These are phyloP conservation scores for Actinemys pallida DNA, from an alignment of 2,113 vertebrate genomes.

Conservation along the genomic window DNA sequence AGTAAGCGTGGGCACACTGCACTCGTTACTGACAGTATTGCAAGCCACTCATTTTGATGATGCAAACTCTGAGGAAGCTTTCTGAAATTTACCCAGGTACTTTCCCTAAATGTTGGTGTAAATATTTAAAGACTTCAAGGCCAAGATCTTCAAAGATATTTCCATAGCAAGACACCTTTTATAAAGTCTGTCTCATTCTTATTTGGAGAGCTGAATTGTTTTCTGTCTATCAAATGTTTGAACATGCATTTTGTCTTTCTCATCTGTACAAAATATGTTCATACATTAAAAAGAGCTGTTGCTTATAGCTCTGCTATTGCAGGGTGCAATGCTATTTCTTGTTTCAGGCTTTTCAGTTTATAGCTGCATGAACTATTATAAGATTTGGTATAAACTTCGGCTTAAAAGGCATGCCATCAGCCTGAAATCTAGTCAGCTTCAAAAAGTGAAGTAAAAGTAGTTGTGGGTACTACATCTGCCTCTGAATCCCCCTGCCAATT, in stretches of 20 bases:
- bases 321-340: neutral
- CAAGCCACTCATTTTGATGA: conserved; percentile 36
- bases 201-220: neutral
- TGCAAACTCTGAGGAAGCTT: conserved; percentile 33
- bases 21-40: conserved; percentile 22
- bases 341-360: neutral
- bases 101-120: conserved; percentile 1
- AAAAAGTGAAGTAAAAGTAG: neutral
- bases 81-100: neutral
- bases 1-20: neutral
- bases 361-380: neutral
- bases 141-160: neutral
- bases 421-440: neutral
- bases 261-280: neutral
- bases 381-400: neutral
- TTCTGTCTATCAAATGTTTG: neutral
- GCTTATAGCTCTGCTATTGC: neutral
- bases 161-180: neutral
- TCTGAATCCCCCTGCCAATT: neutral
- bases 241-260: neutral
- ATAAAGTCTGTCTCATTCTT: neutral
- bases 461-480: neutral
- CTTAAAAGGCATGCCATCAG: neutral
- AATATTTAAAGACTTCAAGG: neutral
- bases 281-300: neutral